These are phyloP conservation scores for Camarhynchus parvulus DNA, from an alignment of 2,113 vertebrate genomes.

Conservation along the genomic window DNA sequence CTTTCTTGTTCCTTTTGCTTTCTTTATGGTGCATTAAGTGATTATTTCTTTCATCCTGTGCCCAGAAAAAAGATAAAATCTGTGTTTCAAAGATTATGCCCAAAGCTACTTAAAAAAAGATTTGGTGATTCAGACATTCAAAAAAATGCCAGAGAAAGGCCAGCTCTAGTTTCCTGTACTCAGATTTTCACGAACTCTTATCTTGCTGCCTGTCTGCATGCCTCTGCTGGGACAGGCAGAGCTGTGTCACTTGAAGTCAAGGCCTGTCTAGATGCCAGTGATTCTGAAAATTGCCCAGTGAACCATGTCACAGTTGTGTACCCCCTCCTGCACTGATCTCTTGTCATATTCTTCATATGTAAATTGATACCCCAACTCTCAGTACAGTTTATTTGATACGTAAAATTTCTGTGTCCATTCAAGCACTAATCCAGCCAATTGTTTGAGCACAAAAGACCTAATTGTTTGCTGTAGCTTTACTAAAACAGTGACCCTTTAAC, in stretches of 20 bases:
- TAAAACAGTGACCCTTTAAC: not conserved
- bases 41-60: slow-evolving; percentile 9
- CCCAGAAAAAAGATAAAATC: not conserved
- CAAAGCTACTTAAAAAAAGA: not conserved
- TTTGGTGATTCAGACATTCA: not conserved
- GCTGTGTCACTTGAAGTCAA: not conserved
- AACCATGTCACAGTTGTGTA: not conserved
- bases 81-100: not conserved
- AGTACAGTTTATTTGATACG: not conserved
- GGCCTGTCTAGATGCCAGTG: not conserved
- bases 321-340: not conserved
- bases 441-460: not conserved
- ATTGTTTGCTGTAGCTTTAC: slow-evolving; percentile 1
- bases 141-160: not conserved
- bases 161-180: not conserved
- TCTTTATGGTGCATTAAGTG: not conserved
- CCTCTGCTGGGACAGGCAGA: not conserved
- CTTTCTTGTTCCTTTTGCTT: not conserved
- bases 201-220: not conserved
- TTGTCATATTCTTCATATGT: not conserved
- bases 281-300: not conserved
- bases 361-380: not conserved
- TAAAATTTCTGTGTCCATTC: not conserved
- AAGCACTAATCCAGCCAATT: not conserved
- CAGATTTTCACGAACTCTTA: slow-evolving; percentile 2